Conservation (phyloP, 2,888 invertebrate genomes). For the Nemurella pictetii region DNA sequence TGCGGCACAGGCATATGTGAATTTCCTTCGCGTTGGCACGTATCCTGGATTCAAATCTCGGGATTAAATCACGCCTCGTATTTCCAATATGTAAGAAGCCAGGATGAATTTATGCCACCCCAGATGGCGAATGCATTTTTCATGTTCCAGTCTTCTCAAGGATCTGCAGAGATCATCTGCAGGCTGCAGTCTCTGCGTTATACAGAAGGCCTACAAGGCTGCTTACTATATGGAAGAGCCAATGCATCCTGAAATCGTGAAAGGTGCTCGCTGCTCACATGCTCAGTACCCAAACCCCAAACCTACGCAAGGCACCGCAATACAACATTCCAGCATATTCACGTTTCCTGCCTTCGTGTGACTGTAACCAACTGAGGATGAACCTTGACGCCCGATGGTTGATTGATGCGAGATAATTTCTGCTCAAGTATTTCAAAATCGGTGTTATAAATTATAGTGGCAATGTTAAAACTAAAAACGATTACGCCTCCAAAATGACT, state of each 20-base stretch:
- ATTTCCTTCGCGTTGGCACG: neutral
- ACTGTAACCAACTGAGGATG: neutral
- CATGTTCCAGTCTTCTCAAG: neutral
- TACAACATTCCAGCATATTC: neutral
- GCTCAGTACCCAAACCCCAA: neutral
- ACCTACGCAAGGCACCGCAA: neutral
- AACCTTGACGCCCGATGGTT: neutral
- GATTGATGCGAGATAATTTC: neutral
- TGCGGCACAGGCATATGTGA: neutral
- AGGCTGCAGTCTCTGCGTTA: neutral
- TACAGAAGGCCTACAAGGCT: no score
- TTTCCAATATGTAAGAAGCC: neutral
- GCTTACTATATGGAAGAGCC: no score
- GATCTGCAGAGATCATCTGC: neutral
- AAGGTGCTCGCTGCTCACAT: neutral
- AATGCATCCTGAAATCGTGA: neutral
- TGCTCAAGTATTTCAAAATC: neutral
- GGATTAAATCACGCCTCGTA: constrained; percentile 13
- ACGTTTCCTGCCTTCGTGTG: neutral
- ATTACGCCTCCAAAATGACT: neutral
- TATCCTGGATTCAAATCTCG: neutral
- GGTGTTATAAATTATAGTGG: neutral
- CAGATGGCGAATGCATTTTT: neutral
- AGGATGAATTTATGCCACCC: neutral
- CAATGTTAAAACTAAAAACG: neutral